Base-by-base conservation (phyloP, 1,140 invertebrate species). In the Amyelois transitella region DNA sequence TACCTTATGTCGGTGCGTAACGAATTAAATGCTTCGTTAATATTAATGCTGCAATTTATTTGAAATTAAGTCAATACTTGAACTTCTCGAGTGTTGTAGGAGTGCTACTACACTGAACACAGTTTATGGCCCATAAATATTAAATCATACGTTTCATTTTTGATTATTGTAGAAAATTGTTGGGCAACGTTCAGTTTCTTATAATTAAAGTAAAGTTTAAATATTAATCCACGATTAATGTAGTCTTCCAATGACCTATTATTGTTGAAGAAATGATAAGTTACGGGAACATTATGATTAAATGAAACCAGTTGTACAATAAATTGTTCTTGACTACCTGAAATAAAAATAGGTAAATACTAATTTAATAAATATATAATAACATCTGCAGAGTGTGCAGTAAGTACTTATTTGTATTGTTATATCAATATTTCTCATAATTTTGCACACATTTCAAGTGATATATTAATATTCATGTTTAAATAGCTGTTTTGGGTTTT, bases 21-120 rank as follows among this genome's bases (percentile, higher is more conserved):
- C 56, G 52, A 54, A 51, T 56, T 55, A 55, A 43, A 59, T 53
- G 20, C 45, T 58, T 54, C 57, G 51, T 59, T 59, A 50, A 59
- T 59, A 59, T 53, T 59, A 59, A 59, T 53, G 21, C 52, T 51
- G 38, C 51, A 54, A 51, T 60, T 58, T 58, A 58, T 58, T 52
- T 38, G 56, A 58, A 58, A 58, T 58, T 58, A 58, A 58, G 43
- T 58, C 56, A 24, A 53, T 21, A 45, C 19, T 20, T 12, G 19
- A 45, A 4, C 51, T 6, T 54, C 28, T 28, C 52, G 52, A 24
- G 25, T 43, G 50, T 51, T 44, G 4, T 10, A 52, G 6, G 12
- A 4, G 32, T 14, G 32, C 32, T 14, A 10, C 48, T n/a, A 49
- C 48, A 25, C 10, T 32, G 8, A 4, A 38, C 32, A 38, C n/a